Evolutionary conservation across 2,888 invertebrate species (phyloP), one percentile per base, ranked within the genome.

Genomic region (Cerastis rubricosa): DNA sequence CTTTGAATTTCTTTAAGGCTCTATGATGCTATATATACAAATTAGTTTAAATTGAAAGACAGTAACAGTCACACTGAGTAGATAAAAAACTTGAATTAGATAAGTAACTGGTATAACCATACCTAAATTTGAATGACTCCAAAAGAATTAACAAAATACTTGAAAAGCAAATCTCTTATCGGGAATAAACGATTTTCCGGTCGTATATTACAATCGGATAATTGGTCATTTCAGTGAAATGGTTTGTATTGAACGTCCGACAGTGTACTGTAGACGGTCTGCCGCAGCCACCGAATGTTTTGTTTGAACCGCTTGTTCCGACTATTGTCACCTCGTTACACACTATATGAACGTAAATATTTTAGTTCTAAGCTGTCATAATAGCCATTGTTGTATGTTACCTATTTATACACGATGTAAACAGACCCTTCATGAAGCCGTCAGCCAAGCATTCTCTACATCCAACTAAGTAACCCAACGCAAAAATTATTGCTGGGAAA

Each of bases 301-400:
- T 85, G 85, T 22, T 81, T 87, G 35, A 66, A 51, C n/a, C 43
- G 67, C 59, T 81, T 68, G 83, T 88, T 90, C 91, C 89, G 90
- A 87, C 88, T 84, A 91, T 91, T 91, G 91, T 91, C 78, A 59
- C 45, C 45, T 74, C 75, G 82, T 68, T 71, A 72, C 68, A 80
- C 80, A 84, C 69, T 75, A 43, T 49, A 43, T 63, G 71, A 85
- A 73, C 74, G 70, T 81, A 72, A 87, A 87, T 85, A 84, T 83
- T 86, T 76, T 81, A 81, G 78, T 73, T 82, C 57, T 81, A 47
- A 75, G 67, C 72, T 67, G 76, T 68, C 40, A 65, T 64, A 51
- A 51, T 40, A 35, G 49, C 68, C 78, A 85, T 88, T 88, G 87
- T 88, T 86, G 59, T 68, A 75, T 14, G 49, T 47, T 29, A 45